A percentile compares a stretch with the other conserved stretches of the same genome.
These are phyloP conservation scores for Scylla paramamosain DNA, from an alignment of 1,140 invertebrate genomes.

Conservation along the genomic window DNA sequence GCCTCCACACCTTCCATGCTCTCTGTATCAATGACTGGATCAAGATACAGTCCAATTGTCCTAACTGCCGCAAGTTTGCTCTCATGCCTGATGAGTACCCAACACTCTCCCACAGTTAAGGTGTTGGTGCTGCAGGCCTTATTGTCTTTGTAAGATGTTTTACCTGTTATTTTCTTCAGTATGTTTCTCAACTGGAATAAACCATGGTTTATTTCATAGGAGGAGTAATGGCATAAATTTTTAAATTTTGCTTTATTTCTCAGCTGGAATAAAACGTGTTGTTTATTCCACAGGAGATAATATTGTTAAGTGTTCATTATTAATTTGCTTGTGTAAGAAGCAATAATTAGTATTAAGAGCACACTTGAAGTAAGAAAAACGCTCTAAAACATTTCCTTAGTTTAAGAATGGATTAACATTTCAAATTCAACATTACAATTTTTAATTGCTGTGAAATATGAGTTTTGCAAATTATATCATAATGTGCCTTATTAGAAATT, in stretches of 20 bases:
- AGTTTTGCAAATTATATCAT: not conserved
- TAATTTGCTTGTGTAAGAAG: slow-evolving; percentile 10
- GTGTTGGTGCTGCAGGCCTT: not conserved
- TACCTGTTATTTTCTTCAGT: too few species aligned
- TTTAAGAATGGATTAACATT: not conserved
- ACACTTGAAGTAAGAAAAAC: not conserved
- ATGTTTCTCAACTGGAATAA: not conserved
- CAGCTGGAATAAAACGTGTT: not conserved
- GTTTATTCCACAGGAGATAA: slow-evolving; percentile 11
- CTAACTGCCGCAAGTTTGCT: slow-evolving; percentile 68
- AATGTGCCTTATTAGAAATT: slow-evolving; percentile 1
- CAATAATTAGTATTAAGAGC: not conserved
- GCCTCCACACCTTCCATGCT: slow-evolving; percentile 66
- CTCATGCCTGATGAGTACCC: slow-evolving; percentile 71
- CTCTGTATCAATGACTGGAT: slow-evolving; percentile 69
- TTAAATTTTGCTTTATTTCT: not conserved
- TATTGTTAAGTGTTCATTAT: not conserved
- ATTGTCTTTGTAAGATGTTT: too few species aligned
- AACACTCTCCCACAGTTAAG: slow-evolving; percentile 49
- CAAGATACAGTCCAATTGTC: slow-evolving; percentile 67
- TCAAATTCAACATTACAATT: not conserved
- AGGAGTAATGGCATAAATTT: not conserved
- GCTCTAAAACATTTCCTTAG: not conserved
- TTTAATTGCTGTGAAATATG: not conserved
- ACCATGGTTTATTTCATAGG: not conserved